Base-by-base conservation (phyloP, 2,888 invertebrate species). In the Epistrophella euchroma region DNA sequence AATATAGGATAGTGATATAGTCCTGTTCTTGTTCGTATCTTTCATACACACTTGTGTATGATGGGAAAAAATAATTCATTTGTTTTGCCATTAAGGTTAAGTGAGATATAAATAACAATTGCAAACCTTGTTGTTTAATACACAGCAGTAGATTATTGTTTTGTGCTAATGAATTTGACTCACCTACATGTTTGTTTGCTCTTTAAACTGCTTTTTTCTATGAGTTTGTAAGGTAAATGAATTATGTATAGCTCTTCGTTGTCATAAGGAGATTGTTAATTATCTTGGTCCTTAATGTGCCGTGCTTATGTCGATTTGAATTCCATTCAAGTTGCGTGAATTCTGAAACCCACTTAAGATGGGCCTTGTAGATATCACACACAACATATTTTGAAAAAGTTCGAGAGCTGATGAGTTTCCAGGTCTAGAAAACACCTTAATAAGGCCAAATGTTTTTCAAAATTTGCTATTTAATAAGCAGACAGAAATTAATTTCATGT, bases 71-170 rank as follows among this genome's bases (percentile, higher is more conserved):
- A 68, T 68, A 68, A 68, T 68, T 68, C 68, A 68, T 68, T 68
- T 52, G 68, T 68, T 68, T 68, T 68, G 52, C 68, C 68, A 68
- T 68, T 68, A 68, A 68, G 68, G 68, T 68, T 68, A 68, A 68
- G 68, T 52, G 68, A 52, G 52, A 68, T 68, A 68, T 68, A 68
- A 68, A 68, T 68, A 68, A 68, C 50, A 68, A 68, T 68, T 68
- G 50, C 68, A 68, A 68, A 68, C 68, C 68, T 68, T 68, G 68
- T 68, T 68, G 68, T 68, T 68, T 68, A 68, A 68, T 68, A 68
- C 22, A 68, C 68, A 68, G 35, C 45, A 68, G 68, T 52, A 68
- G 52, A 68, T 68, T 52, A 52, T 68, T 52, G 68, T 52, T 52
- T 68, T 68, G 68, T 68, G 68, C 68, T 68, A 68, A 68, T 68